phyloP scores from a whole-genome alignment of 1,140 invertebrate species.

The Oncopeltus fasciatus region DNA sequence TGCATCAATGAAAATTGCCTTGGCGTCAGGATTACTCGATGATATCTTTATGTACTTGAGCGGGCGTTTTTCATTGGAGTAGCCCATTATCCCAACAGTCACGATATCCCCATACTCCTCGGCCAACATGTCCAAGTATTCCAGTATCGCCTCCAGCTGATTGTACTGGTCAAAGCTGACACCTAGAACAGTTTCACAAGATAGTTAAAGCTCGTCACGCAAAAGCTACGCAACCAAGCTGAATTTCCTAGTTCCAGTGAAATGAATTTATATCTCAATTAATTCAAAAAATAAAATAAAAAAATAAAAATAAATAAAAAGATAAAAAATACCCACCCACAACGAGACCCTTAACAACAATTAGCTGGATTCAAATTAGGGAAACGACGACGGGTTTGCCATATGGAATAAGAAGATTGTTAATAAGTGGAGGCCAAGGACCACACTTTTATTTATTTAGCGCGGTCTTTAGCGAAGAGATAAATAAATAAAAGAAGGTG shows the following conservation, averaged over 20 bases:
- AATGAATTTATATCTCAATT: not conserved
- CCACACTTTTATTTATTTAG: no score
- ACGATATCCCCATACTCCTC: not conserved
- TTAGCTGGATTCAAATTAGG: no score
- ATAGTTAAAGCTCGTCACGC: no score
- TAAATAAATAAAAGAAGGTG: no score
- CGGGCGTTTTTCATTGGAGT: not conserved
- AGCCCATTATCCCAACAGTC: not conserved
- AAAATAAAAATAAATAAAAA: not conserved
- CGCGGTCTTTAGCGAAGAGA: no score
- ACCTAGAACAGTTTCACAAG: not conserved
- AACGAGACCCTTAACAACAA: no score
- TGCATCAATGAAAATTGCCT: not conserved
- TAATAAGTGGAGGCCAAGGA: no score
- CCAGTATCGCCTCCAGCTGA: not conserved
- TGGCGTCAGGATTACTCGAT: not conserved
- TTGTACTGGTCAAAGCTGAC: not conserved
- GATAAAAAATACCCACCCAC: not conserved
- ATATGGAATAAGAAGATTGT: no score
- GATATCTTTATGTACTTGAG: not conserved
- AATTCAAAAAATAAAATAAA: not conserved
- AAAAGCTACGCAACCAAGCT: no score
- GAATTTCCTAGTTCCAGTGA: not conserved
- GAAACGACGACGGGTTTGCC: no score
- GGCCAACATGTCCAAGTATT: not conserved